Base-by-base conservation (phyloP, 1,140 invertebrate genomes). In the Saxidomus purpurata region DNA sequence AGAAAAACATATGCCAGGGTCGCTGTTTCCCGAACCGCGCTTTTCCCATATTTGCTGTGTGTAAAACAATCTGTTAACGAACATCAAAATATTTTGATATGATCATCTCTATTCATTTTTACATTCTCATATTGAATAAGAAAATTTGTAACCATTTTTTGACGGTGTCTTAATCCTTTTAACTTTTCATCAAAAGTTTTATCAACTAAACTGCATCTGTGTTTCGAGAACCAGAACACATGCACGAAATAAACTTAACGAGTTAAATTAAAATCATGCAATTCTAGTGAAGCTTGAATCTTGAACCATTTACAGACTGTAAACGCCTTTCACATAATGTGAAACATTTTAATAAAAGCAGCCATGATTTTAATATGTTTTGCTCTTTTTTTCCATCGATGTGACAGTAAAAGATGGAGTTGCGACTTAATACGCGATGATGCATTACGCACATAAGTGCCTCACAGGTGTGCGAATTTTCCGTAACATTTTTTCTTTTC, bases 401-500 rank as follows among this genome's bases (percentile, higher is more conserved):
- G 28, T 8, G 59, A 28, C 25, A 28, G 59, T 63, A 28, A 63
- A 63, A 63, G 59, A 63, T 63, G 59, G 15, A 25, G 1, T n/a
- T 25, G 1, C 3, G 25, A 1, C 43, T 15, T 8, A 43, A 67
- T 9, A 67, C 11, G 25, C 40, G 71, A 76, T 47, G 71, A 43
- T 49, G 71, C 71, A 76, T 76, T 76, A 76, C 3, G 49, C n/a
- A 80, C 77, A 38, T 80, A 80, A 80, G 49, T 80, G 28, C 55
- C 77, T 15, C 77, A 55, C 77, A 80, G 77, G 77, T 80, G 77
- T 61, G 77, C 55, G 52, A 59, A 55, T 80, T 61, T 80, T 55
- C 77, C 77, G 49, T 61, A 80, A 55, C 77, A 59, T 61, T 69
- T 49, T 84, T 63, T 38, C 79, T 43, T 36, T 81, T 84, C 81